Percentiles rank a stretch among this genome's conserved stretches.
These are phyloP conservation scores for Cephalotes varians DNA, from an alignment of 2,888 invertebrate genomes.

Conservation along the genomic window DNA sequence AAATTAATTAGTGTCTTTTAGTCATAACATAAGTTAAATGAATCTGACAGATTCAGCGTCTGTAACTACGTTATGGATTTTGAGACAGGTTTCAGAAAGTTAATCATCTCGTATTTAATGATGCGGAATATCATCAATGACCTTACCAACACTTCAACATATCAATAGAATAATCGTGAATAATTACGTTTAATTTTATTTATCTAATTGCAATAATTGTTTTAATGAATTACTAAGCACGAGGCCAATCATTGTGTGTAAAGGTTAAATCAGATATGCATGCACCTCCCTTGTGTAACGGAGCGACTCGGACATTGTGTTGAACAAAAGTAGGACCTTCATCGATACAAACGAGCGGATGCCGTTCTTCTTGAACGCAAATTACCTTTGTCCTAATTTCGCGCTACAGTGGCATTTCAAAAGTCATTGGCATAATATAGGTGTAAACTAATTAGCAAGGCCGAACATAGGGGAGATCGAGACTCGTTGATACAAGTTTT, in stretches of 20 bases:
- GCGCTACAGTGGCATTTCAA: slow-evolving; percentile 61
- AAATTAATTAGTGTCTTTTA: too few relatives aligned
- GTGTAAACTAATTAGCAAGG: neutral
- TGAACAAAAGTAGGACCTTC: slow-evolving; percentile 76
- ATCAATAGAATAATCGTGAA: neutral
- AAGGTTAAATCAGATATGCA: slow-evolving; percentile 47
- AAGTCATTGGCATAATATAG: slow-evolving; percentile 60
- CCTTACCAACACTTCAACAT: neutral
- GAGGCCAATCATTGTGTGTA: slow-evolving; percentile 57
- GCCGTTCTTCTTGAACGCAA: slow-evolving; percentile 57
- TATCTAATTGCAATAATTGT: slow-evolving; percentile 53
- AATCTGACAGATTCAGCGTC: too few relatives aligned
- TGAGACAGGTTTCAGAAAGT: too few relatives aligned
- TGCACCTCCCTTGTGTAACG: slow-evolving; percentile 35
- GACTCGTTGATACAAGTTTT: too few relatives aligned
- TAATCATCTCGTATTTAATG: neutral
- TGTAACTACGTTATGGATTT: too few relatives aligned
- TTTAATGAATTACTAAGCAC: slow-evolving; percentile 46
- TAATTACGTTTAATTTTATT: slow-evolving; percentile 18
- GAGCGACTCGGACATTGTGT: slow-evolving; percentile 69
- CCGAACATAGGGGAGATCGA: too few relatives aligned
- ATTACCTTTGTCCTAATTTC: slow-evolving; percentile 71
- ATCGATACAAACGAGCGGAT: slow-evolving; percentile 58
- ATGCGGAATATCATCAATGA: neutral
- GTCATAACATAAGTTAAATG: too few relatives aligned